Evolutionary conservation across 2,797 vertebrate species (phyloP).

Genomic region (Liparis tanakae): DNA sequence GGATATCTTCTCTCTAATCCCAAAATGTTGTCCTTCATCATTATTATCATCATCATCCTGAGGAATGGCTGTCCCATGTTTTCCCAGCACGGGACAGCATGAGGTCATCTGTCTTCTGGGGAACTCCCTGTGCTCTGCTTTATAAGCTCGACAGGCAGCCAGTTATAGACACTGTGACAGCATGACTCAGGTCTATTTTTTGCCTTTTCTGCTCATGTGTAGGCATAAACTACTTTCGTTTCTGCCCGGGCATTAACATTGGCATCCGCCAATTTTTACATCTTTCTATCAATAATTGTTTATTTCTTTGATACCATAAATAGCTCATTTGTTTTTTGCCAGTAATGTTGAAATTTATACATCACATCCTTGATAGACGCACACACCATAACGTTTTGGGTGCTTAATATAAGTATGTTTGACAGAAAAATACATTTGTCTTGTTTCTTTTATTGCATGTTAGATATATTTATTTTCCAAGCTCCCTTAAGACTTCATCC

Average conservation of each 20-base stretch:
- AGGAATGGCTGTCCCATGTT: slow-evolving; percentile 50
- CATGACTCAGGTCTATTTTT: slow-evolving; percentile 43
- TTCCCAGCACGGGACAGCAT: slow-evolving; percentile 49
- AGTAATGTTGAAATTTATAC: slow-evolving; percentile 41
- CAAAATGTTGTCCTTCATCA: slow-evolving; percentile 41
- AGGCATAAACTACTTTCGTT: slow-evolving; percentile 46
- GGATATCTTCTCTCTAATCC: slow-evolving; percentile 11
- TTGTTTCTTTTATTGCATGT: slow-evolving; percentile 55
- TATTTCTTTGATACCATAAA: slow-evolving; percentile 53
- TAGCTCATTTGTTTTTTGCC: slow-evolving; percentile 35
- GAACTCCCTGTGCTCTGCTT: slow-evolving; percentile 55
- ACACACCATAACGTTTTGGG: slow-evolving; percentile 35
- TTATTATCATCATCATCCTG: slow-evolving; percentile 51
- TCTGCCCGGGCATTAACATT: slow-evolving; percentile 41
- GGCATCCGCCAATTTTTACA: slow-evolving; percentile 27
- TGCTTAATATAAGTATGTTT: slow-evolving; percentile 56
- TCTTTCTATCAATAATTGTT: slow-evolving; percentile 56
- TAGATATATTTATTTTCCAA: slow-evolving; percentile 52
- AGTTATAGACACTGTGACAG: slow-evolving; percentile 38
- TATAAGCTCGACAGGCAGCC: slow-evolving; percentile 47
- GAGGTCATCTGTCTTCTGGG: slow-evolving; percentile 51
- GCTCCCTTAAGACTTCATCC: slow-evolving; percentile 42
- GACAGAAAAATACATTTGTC: slow-evolving; percentile 48
- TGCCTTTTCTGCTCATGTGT: slow-evolving; percentile 39
- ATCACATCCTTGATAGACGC: slow-evolving; percentile 40